phyloP scores from a whole-genome alignment of 2,113 vertebrate genomes.

The Antigone vipio region DNA sequence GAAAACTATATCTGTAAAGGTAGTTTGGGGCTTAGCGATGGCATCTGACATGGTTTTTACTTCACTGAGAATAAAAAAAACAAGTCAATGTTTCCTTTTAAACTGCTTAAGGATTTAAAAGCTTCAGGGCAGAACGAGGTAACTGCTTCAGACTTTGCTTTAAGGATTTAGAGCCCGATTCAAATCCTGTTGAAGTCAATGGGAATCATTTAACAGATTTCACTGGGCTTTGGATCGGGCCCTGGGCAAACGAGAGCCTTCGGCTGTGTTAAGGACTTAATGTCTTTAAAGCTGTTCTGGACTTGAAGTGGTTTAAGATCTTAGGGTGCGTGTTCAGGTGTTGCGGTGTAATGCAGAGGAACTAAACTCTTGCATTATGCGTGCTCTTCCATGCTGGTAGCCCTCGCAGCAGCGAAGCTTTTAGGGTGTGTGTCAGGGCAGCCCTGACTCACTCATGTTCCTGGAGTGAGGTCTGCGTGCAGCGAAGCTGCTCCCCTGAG shows the following conservation, averaged over 20 bases:
- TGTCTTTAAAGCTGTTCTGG: neutral
- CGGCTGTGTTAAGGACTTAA: neutral
- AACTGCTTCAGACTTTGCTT: neutral
- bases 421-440: neutral
- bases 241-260: neutral
- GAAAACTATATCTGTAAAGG: neutral
- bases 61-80: constrained; percentile 2
- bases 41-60: neutral
- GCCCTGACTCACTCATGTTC: neutral
- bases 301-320: neutral
- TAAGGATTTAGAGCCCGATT: constrained; percentile 18
- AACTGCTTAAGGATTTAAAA: constrained; percentile 41
- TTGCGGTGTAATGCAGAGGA: neutral
- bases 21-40: neutral
- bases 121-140: neutral
- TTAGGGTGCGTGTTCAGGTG: neutral
- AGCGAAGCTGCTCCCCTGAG: rapidly evolving
- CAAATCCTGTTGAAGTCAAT: neutral
- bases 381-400: neutral
- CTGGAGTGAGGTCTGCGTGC: neutral
- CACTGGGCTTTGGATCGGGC: neutral
- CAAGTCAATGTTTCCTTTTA: neutral
- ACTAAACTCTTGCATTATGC: neutral
- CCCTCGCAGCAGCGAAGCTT: neutral
- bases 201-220: neutral